phyloP scores from a whole-genome alignment of 2,888 invertebrate genomes.

The Phalera bucephala region DNA sequence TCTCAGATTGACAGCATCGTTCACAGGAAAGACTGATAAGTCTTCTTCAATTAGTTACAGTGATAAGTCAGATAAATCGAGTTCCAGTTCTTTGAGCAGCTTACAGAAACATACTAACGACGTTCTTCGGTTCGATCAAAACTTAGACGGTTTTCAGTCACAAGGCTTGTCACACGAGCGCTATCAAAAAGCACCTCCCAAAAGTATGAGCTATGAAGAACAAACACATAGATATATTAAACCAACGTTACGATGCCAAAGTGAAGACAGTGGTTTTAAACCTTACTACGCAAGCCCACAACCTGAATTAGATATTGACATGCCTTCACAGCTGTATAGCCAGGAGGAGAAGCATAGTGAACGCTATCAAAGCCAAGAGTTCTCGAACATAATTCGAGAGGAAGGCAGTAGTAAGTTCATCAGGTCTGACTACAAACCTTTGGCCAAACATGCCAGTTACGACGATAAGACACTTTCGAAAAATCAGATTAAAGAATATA shows the following conservation, averaged over 20 bases:
- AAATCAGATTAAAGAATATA: slow-evolving; percentile 85
- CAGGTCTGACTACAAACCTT: slow-evolving; percentile 81
- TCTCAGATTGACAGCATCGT: slow-evolving; percentile 57
- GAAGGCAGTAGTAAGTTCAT: slow-evolving; percentile 62
- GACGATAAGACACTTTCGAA: slow-evolving; percentile 85
- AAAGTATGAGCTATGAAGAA: slow-evolving; percentile 79
- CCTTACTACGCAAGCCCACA: slow-evolving; percentile 70
- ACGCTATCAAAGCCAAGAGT: slow-evolving; percentile 86
- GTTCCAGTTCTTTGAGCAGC: slow-evolving; percentile 77
- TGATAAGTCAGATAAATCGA: slow-evolving; percentile 78
- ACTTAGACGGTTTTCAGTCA: slow-evolving; percentile 54
- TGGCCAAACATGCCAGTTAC: slow-evolving; percentile 86
- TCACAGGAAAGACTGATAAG: slow-evolving; percentile 63
- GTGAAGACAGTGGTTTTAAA: slow-evolving; percentile 81
- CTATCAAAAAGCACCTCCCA: slow-evolving; percentile 66
- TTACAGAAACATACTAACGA: slow-evolving; percentile 72
- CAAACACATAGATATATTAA: slow-evolving; percentile 70
- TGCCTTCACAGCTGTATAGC: slow-evolving; percentile 82
- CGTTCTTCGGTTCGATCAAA: slow-evolving; percentile 65
- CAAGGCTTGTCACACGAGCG: slow-evolving; percentile 59
- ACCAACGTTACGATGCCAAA: slow-evolving; percentile 82
- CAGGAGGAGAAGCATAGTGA: slow-evolving; percentile 85
- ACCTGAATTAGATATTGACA: slow-evolving; percentile 81
- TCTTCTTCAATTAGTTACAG: slow-evolving; percentile 79
- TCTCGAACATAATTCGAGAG: slow-evolving; percentile 76